phyloP scores from a whole-genome alignment of 2,888 invertebrate genomes.

The Eupithecia subumbrata region DNA sequence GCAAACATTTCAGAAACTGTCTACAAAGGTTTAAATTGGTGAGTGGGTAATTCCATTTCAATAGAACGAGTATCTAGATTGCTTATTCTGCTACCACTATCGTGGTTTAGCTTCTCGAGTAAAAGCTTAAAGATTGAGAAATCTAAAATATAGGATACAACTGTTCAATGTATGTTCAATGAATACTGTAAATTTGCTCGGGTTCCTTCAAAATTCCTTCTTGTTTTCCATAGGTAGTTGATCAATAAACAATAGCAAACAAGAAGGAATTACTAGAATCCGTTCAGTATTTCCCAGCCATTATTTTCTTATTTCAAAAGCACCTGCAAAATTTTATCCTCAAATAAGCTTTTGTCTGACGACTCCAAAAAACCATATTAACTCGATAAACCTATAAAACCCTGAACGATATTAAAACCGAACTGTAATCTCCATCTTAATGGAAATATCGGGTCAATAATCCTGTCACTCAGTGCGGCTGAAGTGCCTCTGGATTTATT shows the following conservation, averaged over 20 bases:
- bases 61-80: not conserved
- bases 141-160: no score
- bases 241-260: no score
- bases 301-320: not conserved
- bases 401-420: conserved; percentile 9
- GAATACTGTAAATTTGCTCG: no score
- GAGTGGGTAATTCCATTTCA: not conserved
- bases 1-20: conserved; percentile 7
- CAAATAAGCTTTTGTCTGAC: not conserved
- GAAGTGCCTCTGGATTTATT: conserved; percentile 15
- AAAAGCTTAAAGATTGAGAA: not conserved
- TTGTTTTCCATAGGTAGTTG: no score
- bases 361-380: not conserved
- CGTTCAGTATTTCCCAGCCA: not conserved
- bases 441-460: conserved; percentile 20
- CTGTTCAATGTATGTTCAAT: no score
- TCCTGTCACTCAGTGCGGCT: conserved; percentile 15
- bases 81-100: not conserved
- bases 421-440: conserved; percentile 19
- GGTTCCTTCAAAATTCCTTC: no score
- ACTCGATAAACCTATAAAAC: conserved; percentile 1
- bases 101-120: not conserved
- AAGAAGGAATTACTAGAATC: not conserved
- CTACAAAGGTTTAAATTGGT: conserved; percentile 5
- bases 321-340: not conserved